These are phyloP conservation scores for Strix aluco DNA, from an alignment of 2,113 vertebrate genomes.

Conservation along the genomic window DNA sequence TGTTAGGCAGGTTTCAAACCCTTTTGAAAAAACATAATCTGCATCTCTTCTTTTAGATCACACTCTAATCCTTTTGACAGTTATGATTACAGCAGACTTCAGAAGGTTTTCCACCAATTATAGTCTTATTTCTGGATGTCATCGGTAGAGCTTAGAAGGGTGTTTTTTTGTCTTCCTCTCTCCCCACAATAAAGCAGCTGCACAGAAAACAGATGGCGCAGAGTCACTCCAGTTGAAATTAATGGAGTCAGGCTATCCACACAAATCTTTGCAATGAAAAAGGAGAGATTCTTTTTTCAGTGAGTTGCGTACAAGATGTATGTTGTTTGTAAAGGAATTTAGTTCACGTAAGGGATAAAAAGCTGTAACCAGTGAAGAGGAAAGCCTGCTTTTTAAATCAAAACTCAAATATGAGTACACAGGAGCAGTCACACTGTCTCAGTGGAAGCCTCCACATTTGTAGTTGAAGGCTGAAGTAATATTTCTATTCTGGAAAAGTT, in stretches of 20 bases:
- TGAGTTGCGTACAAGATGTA: slow-evolving; percentile 72
- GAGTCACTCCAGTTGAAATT: slow-evolving; percentile 79
- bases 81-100: slow-evolving; percentile 57
- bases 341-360: slow-evolving; percentile 69
- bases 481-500: not conserved
- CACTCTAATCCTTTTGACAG: slow-evolving; percentile 38
- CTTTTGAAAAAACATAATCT: not conserved
- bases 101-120: slow-evolving; percentile 63
- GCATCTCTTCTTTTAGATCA: not conserved
- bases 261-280: slow-evolving; percentile 71
- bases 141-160: slow-evolving; percentile 41
- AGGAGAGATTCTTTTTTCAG: slow-evolving; percentile 53
- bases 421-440: not conserved
- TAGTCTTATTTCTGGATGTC: slow-evolving; percentile 60
- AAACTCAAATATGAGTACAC: not conserved
- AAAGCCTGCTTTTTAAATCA: slow-evolving; percentile 45
- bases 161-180: slow-evolving; percentile 27
- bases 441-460: not conserved
- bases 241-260: slow-evolving; percentile 78
- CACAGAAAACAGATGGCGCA: slow-evolving; percentile 73
- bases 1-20: not conserved
- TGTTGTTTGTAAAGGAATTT: slow-evolving; percentile 77
- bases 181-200: slow-evolving; percentile 29
- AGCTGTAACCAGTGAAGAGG: slow-evolving; percentile 42
- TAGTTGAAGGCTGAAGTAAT: not conserved